Percentiles rank a stretch among this genome's conserved stretches.
phyloP scores from a whole-genome alignment of 1,140 invertebrate genomes.

The Lutraria rhynchaena region DNA sequence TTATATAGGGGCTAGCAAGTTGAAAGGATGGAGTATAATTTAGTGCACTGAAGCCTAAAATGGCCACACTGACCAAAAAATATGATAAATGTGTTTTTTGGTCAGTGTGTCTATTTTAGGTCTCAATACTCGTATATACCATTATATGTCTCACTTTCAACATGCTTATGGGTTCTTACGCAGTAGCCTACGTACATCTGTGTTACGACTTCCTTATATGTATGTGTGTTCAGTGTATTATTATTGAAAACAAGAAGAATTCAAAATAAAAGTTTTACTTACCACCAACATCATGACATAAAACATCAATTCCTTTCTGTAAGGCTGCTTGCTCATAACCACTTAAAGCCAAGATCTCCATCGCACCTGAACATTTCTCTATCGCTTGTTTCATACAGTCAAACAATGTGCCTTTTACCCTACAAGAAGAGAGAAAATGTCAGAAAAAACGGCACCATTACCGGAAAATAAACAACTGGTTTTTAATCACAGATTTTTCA shows the following conservation, averaged over 20 bases:
- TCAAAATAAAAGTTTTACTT: not conserved
- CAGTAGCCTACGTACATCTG: not conserved
- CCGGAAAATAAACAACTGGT: too few relatives aligned
- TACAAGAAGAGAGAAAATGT: too few relatives aligned
- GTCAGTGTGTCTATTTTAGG: too few relatives aligned
- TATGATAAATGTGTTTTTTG: too few relatives aligned
- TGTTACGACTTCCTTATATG: not conserved
- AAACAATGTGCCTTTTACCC: slow-evolving; percentile 16
- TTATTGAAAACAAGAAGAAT: not conserved
- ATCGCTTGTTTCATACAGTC: slow-evolving; percentile 27
- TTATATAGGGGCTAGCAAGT: too few relatives aligned
- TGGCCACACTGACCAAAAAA: too few relatives aligned
- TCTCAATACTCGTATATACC: too few relatives aligned
- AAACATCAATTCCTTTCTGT: slow-evolving; percentile 46
- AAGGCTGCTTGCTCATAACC: slow-evolving; percentile 45
- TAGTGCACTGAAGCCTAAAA: too few relatives aligned
- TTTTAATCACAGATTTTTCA: too few relatives aligned
- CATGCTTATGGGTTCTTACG: not conserved
- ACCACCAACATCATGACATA: slow-evolving; percentile 41
- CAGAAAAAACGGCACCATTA: too few relatives aligned
- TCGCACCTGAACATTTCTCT: slow-evolving; percentile 34
- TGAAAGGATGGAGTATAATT: too few relatives aligned
- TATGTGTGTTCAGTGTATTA: not conserved
- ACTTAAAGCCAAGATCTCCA: slow-evolving; percentile 31
- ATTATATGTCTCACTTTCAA: too few relatives aligned